Conservation (phyloP, 2,797 vertebrate species). For the Buceros bicornis region DNA sequence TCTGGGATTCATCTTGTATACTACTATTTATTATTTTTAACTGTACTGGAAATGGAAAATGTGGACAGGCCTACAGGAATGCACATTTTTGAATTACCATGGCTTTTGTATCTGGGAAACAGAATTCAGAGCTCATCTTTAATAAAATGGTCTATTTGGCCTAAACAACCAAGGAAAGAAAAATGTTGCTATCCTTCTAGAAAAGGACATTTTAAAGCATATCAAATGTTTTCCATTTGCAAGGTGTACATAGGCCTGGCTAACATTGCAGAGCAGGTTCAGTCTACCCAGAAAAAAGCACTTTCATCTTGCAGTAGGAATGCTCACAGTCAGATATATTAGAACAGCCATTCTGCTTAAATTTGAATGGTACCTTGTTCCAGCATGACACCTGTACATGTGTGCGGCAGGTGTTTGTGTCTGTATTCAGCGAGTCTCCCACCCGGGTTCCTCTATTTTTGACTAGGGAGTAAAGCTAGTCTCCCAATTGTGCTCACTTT, state of each 20-base stretch:
- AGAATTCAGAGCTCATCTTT: background rate
- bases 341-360: background rate
- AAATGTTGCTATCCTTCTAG: background rate
- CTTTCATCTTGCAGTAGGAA: background rate
- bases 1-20: background rate
- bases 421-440: background rate
- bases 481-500: background rate
- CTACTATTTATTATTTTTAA: background rate
- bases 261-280: background rate
- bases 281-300: background rate
- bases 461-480: background rate
- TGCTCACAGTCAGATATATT: background rate
- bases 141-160: slow-evolving; percentile 9
- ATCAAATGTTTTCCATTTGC: background rate
- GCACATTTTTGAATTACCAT: background rate
- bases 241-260: background rate
- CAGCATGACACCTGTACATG: fast-evolving
- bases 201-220: background rate
- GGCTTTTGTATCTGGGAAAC: background rate
- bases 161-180: background rate
- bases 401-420: background rate
- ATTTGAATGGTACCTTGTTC: background rate
- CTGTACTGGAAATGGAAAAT: background rate
- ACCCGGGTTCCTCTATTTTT: background rate
- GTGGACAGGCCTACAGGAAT: background rate